Conservation (phyloP, 2,113 vertebrate species). For the Anhinga anhinga region DNA sequence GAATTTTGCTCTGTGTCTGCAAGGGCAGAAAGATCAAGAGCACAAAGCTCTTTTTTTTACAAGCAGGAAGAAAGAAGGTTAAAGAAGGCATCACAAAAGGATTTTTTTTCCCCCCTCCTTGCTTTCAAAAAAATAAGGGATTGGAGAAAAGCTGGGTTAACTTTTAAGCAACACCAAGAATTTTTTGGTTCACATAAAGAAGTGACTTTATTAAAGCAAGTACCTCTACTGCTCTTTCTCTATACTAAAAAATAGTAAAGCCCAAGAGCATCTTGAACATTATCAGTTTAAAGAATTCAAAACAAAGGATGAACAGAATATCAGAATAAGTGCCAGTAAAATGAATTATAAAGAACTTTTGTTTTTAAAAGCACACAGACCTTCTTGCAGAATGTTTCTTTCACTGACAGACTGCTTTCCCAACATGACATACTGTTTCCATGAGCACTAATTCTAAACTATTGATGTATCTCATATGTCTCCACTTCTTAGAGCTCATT, state of each 20-base stretch:
- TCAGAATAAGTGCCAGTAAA: not conserved
- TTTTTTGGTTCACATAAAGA: not conserved
- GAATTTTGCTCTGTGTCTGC: not conserved
- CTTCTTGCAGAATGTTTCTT: not conserved
- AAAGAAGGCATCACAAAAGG: not conserved
- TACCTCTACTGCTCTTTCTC: not conserved
- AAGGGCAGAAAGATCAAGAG: constrained; percentile 7
- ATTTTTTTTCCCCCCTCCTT: not conserved
- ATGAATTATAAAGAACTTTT: not conserved
- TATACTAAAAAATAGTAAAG: not conserved
- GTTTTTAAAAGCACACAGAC: not conserved
- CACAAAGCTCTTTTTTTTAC: not conserved
- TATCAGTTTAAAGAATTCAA: not conserved
- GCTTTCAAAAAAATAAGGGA: not conserved
- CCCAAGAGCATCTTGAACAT: not conserved
- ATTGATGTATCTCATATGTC: not conserved
- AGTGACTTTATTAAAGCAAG: not conserved
- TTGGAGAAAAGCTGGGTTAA: not conserved
- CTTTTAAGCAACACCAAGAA: not conserved
- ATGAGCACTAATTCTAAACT: not conserved
- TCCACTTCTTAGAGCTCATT: not conserved
- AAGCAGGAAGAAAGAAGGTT: not conserved
- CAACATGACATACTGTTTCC: not conserved
- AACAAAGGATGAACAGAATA: not conserved
- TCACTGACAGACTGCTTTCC: not conserved